Percentiles rank a stretch among this genome's conserved stretches.
Evolutionary conservation across 2,113 vertebrate genomes (phyloP).

Genomic region (Chamaea fasciata): DNA sequence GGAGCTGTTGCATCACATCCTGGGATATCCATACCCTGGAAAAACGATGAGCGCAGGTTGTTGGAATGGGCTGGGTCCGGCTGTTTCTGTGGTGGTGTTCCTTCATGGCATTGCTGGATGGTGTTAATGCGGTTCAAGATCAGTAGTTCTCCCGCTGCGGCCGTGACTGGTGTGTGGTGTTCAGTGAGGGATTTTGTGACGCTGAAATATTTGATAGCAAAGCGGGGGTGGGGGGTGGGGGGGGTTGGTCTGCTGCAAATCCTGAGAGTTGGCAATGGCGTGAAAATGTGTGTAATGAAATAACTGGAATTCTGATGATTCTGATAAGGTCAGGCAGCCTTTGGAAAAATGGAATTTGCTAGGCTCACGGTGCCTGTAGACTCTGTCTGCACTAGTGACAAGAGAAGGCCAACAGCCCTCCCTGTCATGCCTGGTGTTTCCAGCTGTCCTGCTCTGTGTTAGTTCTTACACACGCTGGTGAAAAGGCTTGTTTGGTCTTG

Average conservation of each 20-base stretch:
- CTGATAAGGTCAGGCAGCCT: background rate
- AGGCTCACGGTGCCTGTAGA: accelerated
- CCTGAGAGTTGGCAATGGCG: accelerated
- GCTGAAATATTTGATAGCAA: background rate
- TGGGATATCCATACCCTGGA: background rate
- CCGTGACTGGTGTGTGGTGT: accelerated
- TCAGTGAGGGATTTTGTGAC: background rate
- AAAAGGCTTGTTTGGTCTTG: background rate
- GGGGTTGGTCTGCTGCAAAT: background rate
- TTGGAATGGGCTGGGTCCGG: background rate
- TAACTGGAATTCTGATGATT: accelerated
- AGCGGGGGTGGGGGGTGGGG: background rate
- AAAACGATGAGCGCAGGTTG: background rate
- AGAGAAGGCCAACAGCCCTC: background rate
- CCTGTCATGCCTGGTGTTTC: background rate
- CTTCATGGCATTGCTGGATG: background rate
- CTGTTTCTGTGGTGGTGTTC: background rate
- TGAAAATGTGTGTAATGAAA: background rate
- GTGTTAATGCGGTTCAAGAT: accelerated
- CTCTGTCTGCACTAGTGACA: background rate
- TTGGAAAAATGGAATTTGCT: background rate
- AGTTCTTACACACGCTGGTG: background rate
- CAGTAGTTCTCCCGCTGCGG: background rate
- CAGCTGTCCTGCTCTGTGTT: accelerated
- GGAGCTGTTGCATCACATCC: background rate